Base-by-base conservation (phyloP, 1,140 invertebrate species). In the Tetranychus cinnabarinus region DNA sequence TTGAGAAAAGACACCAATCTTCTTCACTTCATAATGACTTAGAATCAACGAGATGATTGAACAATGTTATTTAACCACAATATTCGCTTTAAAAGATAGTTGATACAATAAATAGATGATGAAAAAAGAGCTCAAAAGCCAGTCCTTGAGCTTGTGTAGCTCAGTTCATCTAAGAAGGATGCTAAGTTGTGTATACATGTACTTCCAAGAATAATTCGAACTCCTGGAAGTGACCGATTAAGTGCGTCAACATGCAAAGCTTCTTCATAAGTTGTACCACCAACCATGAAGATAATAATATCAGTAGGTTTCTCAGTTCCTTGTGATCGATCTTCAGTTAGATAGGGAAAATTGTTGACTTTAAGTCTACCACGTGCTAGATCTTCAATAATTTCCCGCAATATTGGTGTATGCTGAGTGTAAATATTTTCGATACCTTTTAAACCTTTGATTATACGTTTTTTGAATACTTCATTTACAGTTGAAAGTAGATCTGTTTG, bases 401-500 rank as follows among this genome's bases (percentile, higher is more conserved):
- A 68, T 12, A 91, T 70, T 0, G 91, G 90, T 15, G 81, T 83
- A 72, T 97, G 91, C 70, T 97, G 91, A 0, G 91, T 95, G 69
- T 92, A 97, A 64, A 97, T 88, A 74, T 97, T 97, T 71, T 97
- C 92, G 3, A 97, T 88, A 3, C 90, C 91, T 74, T 88, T 88
- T 60, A 93, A 87, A 60, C 92, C 80, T 70, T 88, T 82, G 68
- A 92, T 84, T 13, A 89, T 90, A 63, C 88, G 82, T 70, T 91
- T 90, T 0, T 86, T 85, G 31, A 91, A 86, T 46, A 74, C 71
- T 35, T 76, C 73, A 69, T 87, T 83, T 66, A 85, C 80, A 50
- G 83, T 84, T 61, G 73, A 75, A 70, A 91, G 87, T 61, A 91
- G 76, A 74, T 90, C 86, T 2, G 37, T 15, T 42, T 42, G 39